Evolutionary conservation across 2,888 invertebrate species (phyloP), one percentile per base, ranked within the genome.

Genomic region (Sipunculus nudus): DNA sequence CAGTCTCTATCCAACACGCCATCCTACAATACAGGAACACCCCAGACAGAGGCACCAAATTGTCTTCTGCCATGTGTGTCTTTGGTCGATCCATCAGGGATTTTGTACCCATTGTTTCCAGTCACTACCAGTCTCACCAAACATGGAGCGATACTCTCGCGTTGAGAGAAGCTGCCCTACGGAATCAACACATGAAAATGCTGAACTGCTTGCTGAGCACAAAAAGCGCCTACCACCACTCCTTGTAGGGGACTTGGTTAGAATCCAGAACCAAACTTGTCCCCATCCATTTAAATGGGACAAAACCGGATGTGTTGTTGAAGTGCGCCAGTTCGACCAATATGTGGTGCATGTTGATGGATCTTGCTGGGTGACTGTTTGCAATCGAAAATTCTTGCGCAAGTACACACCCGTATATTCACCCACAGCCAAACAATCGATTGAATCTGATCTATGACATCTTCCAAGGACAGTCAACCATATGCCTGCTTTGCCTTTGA

Each of bases 11-110:
- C 13, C 67, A 75, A 53, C 54, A 68, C 0, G 70, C 70, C 0
- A 66, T 72, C n/a, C 58, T 71, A 10, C 70, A 70, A 41, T 67
- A 74, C 39, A 38, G 71, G 8, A 72, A 72, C 46, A 65, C 71
- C 8, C 70, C 71, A 26, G 68, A 73, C 52, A 50, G 63, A 38
- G 65, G 65, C 57, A 68, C 71, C 6, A 63, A 67, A 58, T 49
- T 72, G 1, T 73, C 70, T 1, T 72, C 72, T 21, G 66, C 68
- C 2, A 59, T 67, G 61, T 71, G 69, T 41, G 48, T 70, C 2
- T 73, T 73, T 54, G 68, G 68, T 5, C 53, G 55, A 4, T 65
- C 70, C 0, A 71, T 65, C 6, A 28, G 65, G 10, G 68, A 70
- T 45, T 70, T 73, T 52, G 66, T 73, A 4, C 67, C 66, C 1